phyloP scores from a whole-genome alignment of 2,888 invertebrate species.

The Graphium colonna region DNA sequence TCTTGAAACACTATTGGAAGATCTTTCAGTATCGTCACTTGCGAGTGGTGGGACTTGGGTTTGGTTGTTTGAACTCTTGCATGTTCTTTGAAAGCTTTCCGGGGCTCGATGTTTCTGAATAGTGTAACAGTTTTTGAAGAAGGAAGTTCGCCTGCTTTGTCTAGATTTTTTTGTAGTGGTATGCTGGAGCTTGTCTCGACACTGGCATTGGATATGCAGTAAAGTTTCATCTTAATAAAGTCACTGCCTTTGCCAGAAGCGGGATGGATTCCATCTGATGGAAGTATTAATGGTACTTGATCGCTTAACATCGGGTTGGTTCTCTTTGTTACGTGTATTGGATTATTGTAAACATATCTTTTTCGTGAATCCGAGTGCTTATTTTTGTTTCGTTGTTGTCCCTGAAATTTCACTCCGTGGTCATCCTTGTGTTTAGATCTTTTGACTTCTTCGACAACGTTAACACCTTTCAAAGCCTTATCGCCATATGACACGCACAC shows the following conservation, averaged over 20 bases:
- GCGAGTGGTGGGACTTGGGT: neutral
- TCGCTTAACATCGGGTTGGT: slow-evolving; percentile 9
- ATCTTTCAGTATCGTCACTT: neutral
- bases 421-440: slow-evolving; percentile 5
- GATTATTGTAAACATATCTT: neutral
- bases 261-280: slow-evolving; percentile 10
- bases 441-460: neutral
- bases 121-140: slow-evolving; percentile 22
- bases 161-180: neutral
- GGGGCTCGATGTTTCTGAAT: slow-evolving; percentile 25
- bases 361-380: neutral
- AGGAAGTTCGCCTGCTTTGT: neutral
- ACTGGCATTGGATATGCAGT: slow-evolving; percentile 7
- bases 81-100: slow-evolving; percentile 12
- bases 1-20: slow-evolving; percentile 4
- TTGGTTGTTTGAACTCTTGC: neutral
- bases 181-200: slow-evolving; percentile 5
- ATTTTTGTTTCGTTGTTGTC: slow-evolving; percentile 23
- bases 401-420: slow-evolving; percentile 26
- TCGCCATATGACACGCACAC: slow-evolving; percentile 11
- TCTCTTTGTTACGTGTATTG: slow-evolving; percentile 11
- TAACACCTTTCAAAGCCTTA: slow-evolving; percentile 6
- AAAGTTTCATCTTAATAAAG: neutral
- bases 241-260: neutral
- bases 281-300: slow-evolving; percentile 7